Base-by-base conservation (phyloP, 2,113 vertebrate species). In the Barbus barbus region DNA sequence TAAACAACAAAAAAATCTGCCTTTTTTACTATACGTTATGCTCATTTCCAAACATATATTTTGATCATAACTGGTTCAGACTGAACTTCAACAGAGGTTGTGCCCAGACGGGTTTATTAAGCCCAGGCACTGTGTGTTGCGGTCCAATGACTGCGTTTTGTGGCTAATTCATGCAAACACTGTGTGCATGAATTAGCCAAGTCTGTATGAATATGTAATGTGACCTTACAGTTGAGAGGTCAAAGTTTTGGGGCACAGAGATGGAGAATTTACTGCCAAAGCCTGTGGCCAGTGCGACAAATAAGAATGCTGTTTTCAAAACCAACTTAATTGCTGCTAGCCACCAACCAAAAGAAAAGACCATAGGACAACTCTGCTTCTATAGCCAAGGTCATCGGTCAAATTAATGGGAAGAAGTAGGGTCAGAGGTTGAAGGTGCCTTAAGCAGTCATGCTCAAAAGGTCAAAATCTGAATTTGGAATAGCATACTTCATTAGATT, bases 371-470 rank as follows among this genome's bases (percentile, higher is more conserved):
- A 33, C 28, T 51, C 48, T 20, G 77, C 58, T 61, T 63, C 13
- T 46, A n/a, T n/a, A 24, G 33, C 33, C 77, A 79, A 79, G 20
- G 77, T 79, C 28, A 63, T 11, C 44, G 24, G n/a, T 63, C 56
- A 79, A 1, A 79, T 63, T 20, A 79, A 13, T 63, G 3, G 58
- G 77, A 79, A 79, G 36, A 79, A 41, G 56, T 5, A 26, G 56
- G 36, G 51, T 60, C 22, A 78, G 31, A 44, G 71, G 71, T 18
- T 24, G 16, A 46, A 63, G 36, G 14, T 26, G 77, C 13, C 20
- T 1, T 5, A 2, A 36, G 51, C 51, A 14, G 31, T n/a, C 18
- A 33, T 56, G 48, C 13, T 9, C 4, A 44, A 13, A 4, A 44
- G 20, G 71, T 14, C 38, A 48, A 24, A 2, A 6, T 36, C 5